Percentiles rank a stretch among this genome's conserved stretches.
Evolutionary conservation across 2,888 invertebrate genomes (phyloP).

Genomic region (Macrosiphum euphorbiae): DNA sequence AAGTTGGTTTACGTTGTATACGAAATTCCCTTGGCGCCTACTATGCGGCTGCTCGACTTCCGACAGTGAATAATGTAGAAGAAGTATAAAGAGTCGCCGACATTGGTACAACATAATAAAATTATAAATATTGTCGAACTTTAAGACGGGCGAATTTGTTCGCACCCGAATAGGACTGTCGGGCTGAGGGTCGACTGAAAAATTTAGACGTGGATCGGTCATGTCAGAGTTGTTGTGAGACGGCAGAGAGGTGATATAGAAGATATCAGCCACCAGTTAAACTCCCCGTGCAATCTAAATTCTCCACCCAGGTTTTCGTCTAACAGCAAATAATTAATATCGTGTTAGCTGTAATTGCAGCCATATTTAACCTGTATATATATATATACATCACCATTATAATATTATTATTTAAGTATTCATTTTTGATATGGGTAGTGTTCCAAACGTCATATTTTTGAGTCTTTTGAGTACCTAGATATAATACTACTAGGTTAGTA

Average conservation of each 20-base stretch:
- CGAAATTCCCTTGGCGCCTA: neutral
- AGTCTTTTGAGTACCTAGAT: too few relatives aligned
- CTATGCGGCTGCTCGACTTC: neutral
- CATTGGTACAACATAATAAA: neutral
- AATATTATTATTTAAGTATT: neutral
- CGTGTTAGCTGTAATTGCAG: neutral
- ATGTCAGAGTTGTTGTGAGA: neutral
- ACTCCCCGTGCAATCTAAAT: neutral
- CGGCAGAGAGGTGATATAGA: neutral
- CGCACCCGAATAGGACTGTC: neutral
- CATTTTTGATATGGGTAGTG: too few relatives aligned
- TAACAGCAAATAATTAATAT: neutral
- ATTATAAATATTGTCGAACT: conserved; percentile 12
- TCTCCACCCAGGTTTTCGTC: neutral
- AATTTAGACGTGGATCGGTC: neutral
- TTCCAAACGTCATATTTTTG: too few relatives aligned
- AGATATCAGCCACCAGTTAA: neutral
- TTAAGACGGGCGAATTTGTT: neutral
- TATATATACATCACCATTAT: too few relatives aligned
- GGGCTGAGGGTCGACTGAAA: neutral
- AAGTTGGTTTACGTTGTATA: neutral
- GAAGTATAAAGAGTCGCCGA: too few relatives aligned
- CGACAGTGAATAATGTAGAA: conserved; percentile 34
- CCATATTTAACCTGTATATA: too few relatives aligned
- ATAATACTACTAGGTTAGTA: too few relatives aligned